These are phyloP conservation scores for Calameuta pallipes DNA, from an alignment of 2,888 invertebrate species.

Conservation along the genomic window DNA sequence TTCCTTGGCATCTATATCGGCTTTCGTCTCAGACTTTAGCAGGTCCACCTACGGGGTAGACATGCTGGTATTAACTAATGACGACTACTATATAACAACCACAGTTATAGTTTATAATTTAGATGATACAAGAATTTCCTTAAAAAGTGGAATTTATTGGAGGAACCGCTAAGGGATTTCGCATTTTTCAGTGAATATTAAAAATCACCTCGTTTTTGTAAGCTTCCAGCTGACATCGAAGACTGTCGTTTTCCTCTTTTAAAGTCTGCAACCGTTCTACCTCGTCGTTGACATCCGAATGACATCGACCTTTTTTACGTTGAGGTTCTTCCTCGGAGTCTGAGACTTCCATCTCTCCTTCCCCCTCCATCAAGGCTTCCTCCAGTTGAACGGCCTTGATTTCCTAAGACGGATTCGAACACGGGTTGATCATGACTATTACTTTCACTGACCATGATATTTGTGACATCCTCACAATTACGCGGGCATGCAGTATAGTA, in stretches of 20 bases:
- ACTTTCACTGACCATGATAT: background rate
- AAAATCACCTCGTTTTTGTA: constrained; percentile 83
- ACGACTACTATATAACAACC: background rate
- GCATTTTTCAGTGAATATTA: background rate
- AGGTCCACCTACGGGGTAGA: constrained; percentile 74
- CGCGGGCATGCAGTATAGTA: background rate
- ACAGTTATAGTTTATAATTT: background rate
- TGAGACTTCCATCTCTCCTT: constrained; percentile 90
- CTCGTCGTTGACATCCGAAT: constrained; percentile 50
- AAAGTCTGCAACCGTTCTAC: constrained; percentile 56
- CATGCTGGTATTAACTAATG: background rate
- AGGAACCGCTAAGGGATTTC: background rate
- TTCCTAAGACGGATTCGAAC: constrained; percentile 67
- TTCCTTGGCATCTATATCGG: constrained; percentile 84
- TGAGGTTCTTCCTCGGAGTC: constrained; percentile 76
- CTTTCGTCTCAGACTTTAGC: constrained; percentile 82
- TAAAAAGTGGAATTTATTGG: background rate
- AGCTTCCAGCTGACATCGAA: constrained; percentile 91
- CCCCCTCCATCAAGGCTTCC: constrained; percentile 75
- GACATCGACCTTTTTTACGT: constrained; percentile 54
- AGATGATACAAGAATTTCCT: background rate
- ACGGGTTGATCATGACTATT: background rate
- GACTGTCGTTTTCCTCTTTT: constrained; percentile 89
- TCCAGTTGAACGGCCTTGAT: constrained; percentile 77
- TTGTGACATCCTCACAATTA: background rate